These are phyloP conservation scores for Indicator indicator DNA, from an alignment of 2,113 vertebrate species.

Conservation along the genomic window DNA sequence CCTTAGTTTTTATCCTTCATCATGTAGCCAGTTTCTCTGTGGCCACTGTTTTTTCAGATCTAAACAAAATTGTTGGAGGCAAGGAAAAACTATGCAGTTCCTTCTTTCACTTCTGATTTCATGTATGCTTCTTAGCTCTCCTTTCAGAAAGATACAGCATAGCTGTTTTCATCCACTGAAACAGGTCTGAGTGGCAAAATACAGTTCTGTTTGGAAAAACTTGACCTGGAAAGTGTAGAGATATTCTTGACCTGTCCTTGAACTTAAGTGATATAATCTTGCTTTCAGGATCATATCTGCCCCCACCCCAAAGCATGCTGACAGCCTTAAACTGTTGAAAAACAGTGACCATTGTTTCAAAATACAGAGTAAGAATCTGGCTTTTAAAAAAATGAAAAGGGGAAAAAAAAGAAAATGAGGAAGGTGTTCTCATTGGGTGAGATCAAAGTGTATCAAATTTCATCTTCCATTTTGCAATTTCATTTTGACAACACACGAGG, in stretches of 20 bases:
- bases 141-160: not conserved
- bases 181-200: not conserved
- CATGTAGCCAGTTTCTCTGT: conserved; percentile 6
- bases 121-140: not conserved
- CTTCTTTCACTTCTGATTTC: not conserved
- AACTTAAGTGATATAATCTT: not conserved
- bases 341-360: not conserved
- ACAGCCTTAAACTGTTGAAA: conserved; percentile 54
- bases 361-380: not conserved
- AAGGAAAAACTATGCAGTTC: not conserved
- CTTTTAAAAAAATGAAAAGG: not conserved
- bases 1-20: not conserved
- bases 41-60: not conserved
- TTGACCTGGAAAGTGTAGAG: not conserved
- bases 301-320: not conserved
- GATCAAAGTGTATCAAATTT: not conserved
- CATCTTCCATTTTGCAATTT: not conserved
- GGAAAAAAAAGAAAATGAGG: not conserved
- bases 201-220: not conserved
- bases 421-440: not conserved
- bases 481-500: not conserved
- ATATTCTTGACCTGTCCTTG: not conserved
- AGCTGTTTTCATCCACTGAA: not conserved
- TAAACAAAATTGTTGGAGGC: conserved; percentile 3
- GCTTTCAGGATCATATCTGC: not conserved